A percentile compares a stretch with the other conserved stretches of the same genome.
Conservation (phyloP, 2,797 vertebrate species). For the Aldrovandia affinis region DNA sequence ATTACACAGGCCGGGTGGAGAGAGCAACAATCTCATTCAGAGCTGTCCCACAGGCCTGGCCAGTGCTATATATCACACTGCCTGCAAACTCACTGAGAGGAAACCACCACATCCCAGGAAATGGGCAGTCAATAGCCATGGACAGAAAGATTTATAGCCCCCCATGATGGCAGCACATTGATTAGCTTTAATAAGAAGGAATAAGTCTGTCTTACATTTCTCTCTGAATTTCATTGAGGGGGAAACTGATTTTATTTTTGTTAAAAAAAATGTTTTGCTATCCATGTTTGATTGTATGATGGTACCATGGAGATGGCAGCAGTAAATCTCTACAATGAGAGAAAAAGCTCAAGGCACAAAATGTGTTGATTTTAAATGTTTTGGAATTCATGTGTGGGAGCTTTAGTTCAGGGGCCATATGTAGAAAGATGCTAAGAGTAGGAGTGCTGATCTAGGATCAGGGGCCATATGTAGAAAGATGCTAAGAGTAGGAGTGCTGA, state of each 20-base stretch:
- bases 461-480: no score
- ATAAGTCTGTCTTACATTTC: conserved; percentile 40
- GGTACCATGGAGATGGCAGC: background rate
- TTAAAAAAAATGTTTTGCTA: background rate
- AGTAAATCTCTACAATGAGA: background rate
- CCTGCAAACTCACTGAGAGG: background rate
- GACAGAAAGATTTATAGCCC: conserved; percentile 56
- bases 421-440: no score
- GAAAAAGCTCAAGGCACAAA: conserved; percentile 6
- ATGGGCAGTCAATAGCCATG: conserved; percentile 51
- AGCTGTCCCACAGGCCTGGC: conserved; percentile 45
- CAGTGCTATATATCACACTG: conserved; percentile 56
- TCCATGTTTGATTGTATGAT: background rate
- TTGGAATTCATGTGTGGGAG: no score
- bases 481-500: no score
- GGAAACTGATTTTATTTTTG: conserved; percentile 9
- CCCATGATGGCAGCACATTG: conserved; percentile 55
- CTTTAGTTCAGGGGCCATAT: no score
- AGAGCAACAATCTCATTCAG: conserved; percentile 16
- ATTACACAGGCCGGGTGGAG: conserved; percentile 3
- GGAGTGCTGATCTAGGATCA: no score
- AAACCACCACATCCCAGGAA: conserved; percentile 35
- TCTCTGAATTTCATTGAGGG: conserved; percentile 32
- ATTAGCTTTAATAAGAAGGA: conserved; percentile 61
- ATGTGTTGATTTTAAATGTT: background rate